A percentile compares a stretch with the other conserved stretches of the same genome.
Conservation (phyloP, 2,113 vertebrate species). For the Eurystomus gularis region DNA sequence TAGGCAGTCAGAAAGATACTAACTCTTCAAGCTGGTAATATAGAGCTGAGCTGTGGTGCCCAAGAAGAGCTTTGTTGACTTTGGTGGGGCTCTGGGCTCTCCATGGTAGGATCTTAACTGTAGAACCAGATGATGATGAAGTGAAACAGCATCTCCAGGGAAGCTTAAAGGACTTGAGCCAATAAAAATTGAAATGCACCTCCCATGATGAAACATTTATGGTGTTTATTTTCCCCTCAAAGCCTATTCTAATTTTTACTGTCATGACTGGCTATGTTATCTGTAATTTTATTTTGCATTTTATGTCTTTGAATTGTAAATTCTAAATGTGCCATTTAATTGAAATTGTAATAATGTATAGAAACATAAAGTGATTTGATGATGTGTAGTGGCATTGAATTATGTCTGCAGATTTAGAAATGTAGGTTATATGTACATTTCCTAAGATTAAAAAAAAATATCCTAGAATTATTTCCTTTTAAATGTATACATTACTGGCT, state of each 20-base stretch:
- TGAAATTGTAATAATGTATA: slow-evolving; percentile 16
- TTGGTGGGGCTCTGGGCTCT: background rate
- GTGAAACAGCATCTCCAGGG: background rate
- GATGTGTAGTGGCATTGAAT: background rate
- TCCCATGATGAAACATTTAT: background rate
- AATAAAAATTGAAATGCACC: background rate
- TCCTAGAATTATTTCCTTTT: background rate
- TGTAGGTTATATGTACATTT: background rate
- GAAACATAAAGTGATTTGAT: background rate
- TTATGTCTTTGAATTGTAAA: slow-evolving; percentile 17
- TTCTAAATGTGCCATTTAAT: slow-evolving; percentile 41
- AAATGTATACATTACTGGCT: background rate
- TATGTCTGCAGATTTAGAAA: background rate
- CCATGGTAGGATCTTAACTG: background rate
- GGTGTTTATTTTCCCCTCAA: background rate
- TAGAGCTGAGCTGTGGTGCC: background rate
- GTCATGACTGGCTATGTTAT: background rate
- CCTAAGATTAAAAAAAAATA: background rate
- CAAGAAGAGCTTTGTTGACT: background rate
- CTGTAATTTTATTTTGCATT: background rate
- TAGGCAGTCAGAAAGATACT: background rate
- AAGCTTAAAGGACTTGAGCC: background rate
- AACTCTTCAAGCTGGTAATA: background rate
- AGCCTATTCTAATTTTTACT: slow-evolving; percentile 34
- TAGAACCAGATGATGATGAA: background rate